Base-by-base conservation (phyloP, 2,888 invertebrate species). In the Tachina lurida region DNA sequence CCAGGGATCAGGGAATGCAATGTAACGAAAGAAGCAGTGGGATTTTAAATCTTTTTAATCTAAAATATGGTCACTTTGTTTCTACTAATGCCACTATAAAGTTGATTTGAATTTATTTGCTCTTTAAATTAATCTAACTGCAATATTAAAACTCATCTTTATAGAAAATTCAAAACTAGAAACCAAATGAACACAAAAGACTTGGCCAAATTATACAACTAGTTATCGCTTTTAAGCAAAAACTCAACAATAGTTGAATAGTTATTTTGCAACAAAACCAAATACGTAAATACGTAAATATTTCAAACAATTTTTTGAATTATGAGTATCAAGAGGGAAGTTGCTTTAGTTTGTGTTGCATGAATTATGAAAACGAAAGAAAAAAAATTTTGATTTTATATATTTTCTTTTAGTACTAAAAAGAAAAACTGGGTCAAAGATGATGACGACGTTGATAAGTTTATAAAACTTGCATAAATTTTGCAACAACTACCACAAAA, bases 361-460 rank as follows among this genome's bases (percentile, higher is more conserved):
- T 73, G 52, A 31, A 81, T 45, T 62, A n/a, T 49, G 60, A 75
- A 49, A 58, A 60, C 12, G 22, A 74, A 81, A 81, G 52, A 60
- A 81, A 73, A 45, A 84, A 45, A 75, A 31, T 31, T 54, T n/a
- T 31, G 19, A 39, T 52, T 39, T 31, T 49, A 45, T n/a, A n/a
- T 45, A 43, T 43, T 12, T 15, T 60, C 73, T 67, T 73, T 45
- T 45, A 8, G 31, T 19, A 79, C 10, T 60, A 65, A 60, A 49
- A 52, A 15, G 31, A 31, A 73, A 85, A 86, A 86, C 71, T 86
- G 75, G 85, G 85, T 86, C 85, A 86, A 78, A 86, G 74, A 86
- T 86, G 84, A 79, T 84, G 74, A 81, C 45, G 81, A 68, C 62
- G 81, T 68, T 81, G 84, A 86, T 86, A 86, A 86, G 82, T 79